Base-by-base conservation (phyloP, 2,113 vertebrate genomes). In the Sinocyclocheilus maitianheensis region DNA sequence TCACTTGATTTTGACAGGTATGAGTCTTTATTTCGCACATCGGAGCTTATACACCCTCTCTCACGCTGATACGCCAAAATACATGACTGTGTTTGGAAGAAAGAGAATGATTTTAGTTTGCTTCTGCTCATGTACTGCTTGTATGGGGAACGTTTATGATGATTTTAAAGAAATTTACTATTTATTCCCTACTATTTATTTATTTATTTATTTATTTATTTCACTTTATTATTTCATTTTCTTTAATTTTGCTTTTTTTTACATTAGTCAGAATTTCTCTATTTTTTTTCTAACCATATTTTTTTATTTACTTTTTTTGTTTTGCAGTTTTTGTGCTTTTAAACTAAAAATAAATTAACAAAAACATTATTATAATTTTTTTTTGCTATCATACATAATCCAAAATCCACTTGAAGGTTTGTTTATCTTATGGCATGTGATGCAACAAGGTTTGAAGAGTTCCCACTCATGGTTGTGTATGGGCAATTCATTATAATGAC, bases 1-100 rank as follows among this genome's bases (percentile, higher is more conserved):
- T 77, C 46, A 77, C 22, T 30, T 77, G 82, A 34, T 43, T n/a
- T 51, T 81, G 84, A 81, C 83, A 75, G 75, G 75, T 87, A 51
- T 43, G 69, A 86, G 81, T 26, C 43, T 74, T 58, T 53, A 40
- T 22, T 75, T 75, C 1, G 3, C 43, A 75, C 72, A 24, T 76
- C 6, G 0, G 72, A 48, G 72, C 9, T 34, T 58, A 78, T 30
- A 55, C 6, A 58, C 51, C 24, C 4, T 20, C 18, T 37, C 51
- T 37, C 53, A 9, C 3, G 1, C 12, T 0, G 13, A 51, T 51
- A 51, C 5, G 1, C 5, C 43, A 26, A 8, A 75, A 76, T 8
- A 22, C 11, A 22, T 43, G 34, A 40, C 18, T 22, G 30, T 37
- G 34, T 72, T 72, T 40, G 69, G 18, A 72, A 72, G 34, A 72